phyloP scores from a whole-genome alignment of 23 tunicate species.

The Botrylloides violaceus region DNA sequence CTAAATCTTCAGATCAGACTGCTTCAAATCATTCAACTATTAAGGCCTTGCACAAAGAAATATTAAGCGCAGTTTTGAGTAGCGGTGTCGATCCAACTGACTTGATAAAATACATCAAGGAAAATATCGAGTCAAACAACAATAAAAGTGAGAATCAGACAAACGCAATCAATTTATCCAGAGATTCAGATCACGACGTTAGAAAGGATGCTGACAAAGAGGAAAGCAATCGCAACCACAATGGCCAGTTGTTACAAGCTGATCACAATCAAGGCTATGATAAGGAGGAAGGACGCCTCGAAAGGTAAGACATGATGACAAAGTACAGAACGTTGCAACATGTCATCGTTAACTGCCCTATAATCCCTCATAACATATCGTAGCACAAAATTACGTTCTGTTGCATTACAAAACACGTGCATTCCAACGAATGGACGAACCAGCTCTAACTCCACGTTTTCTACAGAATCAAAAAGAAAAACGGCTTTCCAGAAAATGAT shows the following conservation, averaged over 20 bases:
- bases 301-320: no score
- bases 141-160: background rate
- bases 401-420: no score
- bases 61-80: background rate
- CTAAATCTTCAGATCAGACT: background rate
- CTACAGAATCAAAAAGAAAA: background rate
- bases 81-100: background rate
- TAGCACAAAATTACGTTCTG: no score
- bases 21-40: background rate
- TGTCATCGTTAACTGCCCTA: no score
- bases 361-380: no score
- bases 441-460: no score
- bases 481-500: background rate
- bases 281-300: no score
- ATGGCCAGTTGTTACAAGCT: background rate
- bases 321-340: no score
- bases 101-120: background rate
- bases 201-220: no score
- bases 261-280: no score
- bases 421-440: no score
- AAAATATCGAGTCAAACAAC: background rate
- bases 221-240: background rate
- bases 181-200: background rate
- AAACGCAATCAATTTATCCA: background rate
- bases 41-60: background rate